Conservation (phyloP, 2,113 vertebrate genomes). For the Sylvilagus bachmani region DNA sequence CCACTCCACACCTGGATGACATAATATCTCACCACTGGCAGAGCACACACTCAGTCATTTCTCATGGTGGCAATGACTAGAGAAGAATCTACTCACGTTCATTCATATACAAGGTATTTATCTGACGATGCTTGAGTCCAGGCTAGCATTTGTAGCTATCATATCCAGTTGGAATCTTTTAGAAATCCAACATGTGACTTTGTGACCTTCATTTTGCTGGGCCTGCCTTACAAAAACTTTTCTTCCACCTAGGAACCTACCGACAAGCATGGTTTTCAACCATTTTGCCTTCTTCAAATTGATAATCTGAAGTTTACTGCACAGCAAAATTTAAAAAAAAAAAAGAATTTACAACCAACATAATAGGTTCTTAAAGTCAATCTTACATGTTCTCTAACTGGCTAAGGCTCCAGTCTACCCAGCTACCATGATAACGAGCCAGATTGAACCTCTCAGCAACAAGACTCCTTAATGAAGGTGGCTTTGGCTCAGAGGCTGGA, state of each 20-base stretch:
- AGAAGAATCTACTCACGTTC: neutral
- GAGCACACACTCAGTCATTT: neutral
- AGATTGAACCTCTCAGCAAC: neutral
- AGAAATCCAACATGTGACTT: neutral
- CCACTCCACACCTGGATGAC: neutral
- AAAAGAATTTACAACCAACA: neutral
- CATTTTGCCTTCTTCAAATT: neutral
- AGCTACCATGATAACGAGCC: neutral
- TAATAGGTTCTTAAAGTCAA: neutral
- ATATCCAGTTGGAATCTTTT: neutral
- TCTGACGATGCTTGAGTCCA: neutral
- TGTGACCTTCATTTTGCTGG: neutral
- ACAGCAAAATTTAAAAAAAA: constrained; percentile 1
- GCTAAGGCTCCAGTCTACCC: neutral
- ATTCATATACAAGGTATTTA: neutral
- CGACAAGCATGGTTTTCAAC: neutral
- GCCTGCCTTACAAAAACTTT: neutral
- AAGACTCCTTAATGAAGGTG: neutral
- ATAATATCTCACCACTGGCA: neutral
- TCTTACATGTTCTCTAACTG: neutral
- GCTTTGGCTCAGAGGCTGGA: neutral
- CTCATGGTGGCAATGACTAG: neutral
- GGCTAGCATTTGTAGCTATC: neutral
- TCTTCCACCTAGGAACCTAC: neutral
- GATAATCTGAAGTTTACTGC: neutral